phyloP scores from a whole-genome alignment of 2,888 invertebrate species.

The Cephalotes varians region DNA sequence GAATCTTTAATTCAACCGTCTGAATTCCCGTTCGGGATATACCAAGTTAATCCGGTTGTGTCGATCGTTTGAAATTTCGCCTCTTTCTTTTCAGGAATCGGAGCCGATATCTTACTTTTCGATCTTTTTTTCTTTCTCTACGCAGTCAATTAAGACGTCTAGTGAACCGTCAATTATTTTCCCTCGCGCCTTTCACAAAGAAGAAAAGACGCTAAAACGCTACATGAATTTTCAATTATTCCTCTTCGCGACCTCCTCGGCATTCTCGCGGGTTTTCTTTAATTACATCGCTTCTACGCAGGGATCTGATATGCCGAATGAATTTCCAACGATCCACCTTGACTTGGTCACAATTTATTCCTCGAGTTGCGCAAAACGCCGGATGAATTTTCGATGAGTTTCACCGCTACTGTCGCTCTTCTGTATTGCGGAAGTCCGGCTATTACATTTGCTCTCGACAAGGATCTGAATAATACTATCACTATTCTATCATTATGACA shows the following conservation, averaged over 20 bases:
- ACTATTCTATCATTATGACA: neutral
- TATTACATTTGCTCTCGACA: neutral
- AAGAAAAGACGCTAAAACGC: conserved; percentile 14
- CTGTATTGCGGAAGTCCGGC: conserved; percentile 1
- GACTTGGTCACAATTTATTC: conserved; percentile 11
- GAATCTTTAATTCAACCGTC: conserved; percentile 26
- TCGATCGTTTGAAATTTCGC: neutral
- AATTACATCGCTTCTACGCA: conserved; percentile 17
- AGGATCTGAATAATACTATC: neutral
- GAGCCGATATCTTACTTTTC: neutral
- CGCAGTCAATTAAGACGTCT: neutral
- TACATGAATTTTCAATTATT: conserved; percentile 43
- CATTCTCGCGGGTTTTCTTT: conserved; percentile 20
- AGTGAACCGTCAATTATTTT: neutral
- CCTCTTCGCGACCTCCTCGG: neutral
- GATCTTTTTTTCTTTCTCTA: neutral
- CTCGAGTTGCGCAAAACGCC: conserved; percentile 9
- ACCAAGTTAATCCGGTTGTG: neutral
- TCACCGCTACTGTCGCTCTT: neutral
- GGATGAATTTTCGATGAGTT: conserved; percentile 35
- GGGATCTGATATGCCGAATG: conserved; percentile 38
- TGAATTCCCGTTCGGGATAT: neutral
- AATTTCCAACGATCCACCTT: conserved; percentile 20
- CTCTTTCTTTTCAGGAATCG: neutral
- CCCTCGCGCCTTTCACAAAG: neutral